Base-by-base conservation (phyloP, 2,113 vertebrate genomes). In the Gallinago media region DNA sequence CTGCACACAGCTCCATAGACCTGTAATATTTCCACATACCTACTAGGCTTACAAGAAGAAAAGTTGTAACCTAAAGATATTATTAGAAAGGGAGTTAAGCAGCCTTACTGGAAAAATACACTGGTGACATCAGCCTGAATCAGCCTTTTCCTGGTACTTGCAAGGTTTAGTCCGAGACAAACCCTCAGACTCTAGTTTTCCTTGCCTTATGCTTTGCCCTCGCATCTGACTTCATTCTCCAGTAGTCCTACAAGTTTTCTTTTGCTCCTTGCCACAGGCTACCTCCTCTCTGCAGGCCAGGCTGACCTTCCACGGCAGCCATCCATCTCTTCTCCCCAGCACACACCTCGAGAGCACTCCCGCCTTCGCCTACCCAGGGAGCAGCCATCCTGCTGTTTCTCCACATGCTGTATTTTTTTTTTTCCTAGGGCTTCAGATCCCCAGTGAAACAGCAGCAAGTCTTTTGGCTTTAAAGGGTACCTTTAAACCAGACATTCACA, bases 401-500 rank as follows among this genome's bases (percentile, higher is more conserved):
- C 26, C 26, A 81, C 14, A 31, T 16, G 20, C 25, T 70, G 55
- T 34, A 2, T 31, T 29, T 55, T 66, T 46, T 71, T 23, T 29
- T 23, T 7, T 27, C 21, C 52, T 63, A 26, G 47, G 18, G 63
- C 38, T 87, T 89, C 50, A 71, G 68, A 71, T 92, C 26, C 34
- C 61, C 42, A 19, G 38, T 31, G 52, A 65, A 67, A 74, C n/a
- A 85, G 46, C 73, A 89, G 66, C 26, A 79, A 77, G 34, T 7
- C 38, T 68, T 78, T 52, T 15, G 21, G 38, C 16, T 71, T 76
- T 74, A 89, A 92, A 95, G 34, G 19, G 31, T 73, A 46, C 25
- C 61, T 68, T 87, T 92, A 31, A 91, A 94, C 52, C 36, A 87
- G 46, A 31, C 11, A 22, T 80, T 74, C 77, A 49, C 65, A 56